phyloP scores from a whole-genome alignment of 2,888 invertebrate species.

The Tetranychus truncatus region DNA sequence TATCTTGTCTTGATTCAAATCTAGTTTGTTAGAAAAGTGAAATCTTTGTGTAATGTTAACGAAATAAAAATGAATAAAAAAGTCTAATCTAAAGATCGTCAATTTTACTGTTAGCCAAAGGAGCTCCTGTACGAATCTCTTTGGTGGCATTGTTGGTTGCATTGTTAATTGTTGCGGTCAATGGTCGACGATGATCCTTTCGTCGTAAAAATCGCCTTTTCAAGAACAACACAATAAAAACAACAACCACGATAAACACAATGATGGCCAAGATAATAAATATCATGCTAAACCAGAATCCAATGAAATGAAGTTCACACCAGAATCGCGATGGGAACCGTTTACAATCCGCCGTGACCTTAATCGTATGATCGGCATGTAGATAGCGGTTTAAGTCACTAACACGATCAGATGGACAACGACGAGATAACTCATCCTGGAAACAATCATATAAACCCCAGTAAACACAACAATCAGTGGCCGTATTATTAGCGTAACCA shows the following conservation, averaged over 20 bases:
- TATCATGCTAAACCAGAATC: background rate
- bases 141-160: background rate
- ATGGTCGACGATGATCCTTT: background rate
- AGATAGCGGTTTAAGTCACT: background rate
- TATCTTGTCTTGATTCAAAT: too few relatives aligned
- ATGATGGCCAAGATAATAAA: background rate
- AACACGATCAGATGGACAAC: background rate
- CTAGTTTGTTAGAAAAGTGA: background rate
- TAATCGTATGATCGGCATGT: slow-evolving; percentile 7
- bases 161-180: background rate
- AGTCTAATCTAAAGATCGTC: background rate
- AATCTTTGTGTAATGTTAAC: background rate
- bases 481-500: background rate
- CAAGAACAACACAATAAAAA: background rate
- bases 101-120: background rate
- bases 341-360: background rate
- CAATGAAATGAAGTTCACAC: background rate
- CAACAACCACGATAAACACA: background rate
- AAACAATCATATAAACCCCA: slow-evolving; percentile 5
- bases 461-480: background rate
- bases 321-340: background rate
- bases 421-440: slow-evolving; percentile 4
- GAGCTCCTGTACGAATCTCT: background rate
- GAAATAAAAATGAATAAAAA: background rate
- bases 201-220: background rate